phyloP scores from a whole-genome alignment of 1,140 invertebrate genomes.

The Saxidomus purpurata region DNA sequence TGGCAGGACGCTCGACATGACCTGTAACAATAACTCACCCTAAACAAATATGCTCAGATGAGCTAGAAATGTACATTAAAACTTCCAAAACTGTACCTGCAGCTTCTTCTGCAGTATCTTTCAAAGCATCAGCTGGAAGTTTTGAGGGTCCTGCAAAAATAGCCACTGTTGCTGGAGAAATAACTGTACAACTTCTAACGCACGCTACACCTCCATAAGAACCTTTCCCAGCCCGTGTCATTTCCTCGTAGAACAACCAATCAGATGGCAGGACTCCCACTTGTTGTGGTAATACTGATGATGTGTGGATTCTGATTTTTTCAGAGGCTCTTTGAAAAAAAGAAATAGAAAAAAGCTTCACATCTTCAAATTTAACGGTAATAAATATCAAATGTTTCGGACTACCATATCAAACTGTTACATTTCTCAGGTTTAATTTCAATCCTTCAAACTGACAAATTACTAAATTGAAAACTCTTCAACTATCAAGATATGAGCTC shows the following conservation, averaged over 20 bases:
- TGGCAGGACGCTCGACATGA: too few relatives aligned
- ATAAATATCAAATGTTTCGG: too few relatives aligned
- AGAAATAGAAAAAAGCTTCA: too few relatives aligned
- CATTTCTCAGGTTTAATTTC: too few relatives aligned
- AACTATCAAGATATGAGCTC: too few relatives aligned
- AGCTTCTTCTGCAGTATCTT: slow-evolving; percentile 76
- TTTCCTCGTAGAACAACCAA: slow-evolving; percentile 95
- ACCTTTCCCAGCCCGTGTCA: slow-evolving; percentile 89
- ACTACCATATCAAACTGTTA: too few relatives aligned
- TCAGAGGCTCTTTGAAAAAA: slow-evolving; percentile 89
- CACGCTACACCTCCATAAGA: slow-evolving; percentile 81
- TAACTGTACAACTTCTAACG: slow-evolving; percentile 92
- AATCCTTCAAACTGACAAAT: too few relatives aligned
- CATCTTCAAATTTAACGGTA: too few relatives aligned
- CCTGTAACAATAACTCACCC: too few relatives aligned
- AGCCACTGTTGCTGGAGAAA: slow-evolving; percentile 93
- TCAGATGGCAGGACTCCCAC: slow-evolving; percentile 89
- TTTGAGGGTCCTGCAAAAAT: slow-evolving; percentile 92
- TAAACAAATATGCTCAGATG: too few relatives aligned
- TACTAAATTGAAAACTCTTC: too few relatives aligned
- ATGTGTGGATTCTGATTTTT: slow-evolving; percentile 92
- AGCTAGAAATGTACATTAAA: too few relatives aligned
- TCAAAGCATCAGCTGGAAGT: slow-evolving; percentile 89
- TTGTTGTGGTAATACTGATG: slow-evolving; percentile 89
- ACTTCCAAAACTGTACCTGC: neutral